Conservation (phyloP, 2,797 vertebrate genomes). For the Falco columbarius region DNA sequence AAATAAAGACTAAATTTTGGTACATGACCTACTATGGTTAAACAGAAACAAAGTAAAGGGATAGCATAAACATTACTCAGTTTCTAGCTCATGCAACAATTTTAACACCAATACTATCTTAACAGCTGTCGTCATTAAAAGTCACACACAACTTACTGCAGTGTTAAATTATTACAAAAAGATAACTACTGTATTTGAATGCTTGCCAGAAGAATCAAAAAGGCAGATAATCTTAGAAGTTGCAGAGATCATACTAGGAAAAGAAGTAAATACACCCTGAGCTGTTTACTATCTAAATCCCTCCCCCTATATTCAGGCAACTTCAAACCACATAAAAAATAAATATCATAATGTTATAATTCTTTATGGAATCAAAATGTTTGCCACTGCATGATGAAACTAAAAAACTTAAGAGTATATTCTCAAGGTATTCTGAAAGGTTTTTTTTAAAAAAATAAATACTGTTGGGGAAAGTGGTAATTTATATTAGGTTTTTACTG, state of each 20-base stretch:
- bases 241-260: background rate
- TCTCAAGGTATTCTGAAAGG: background rate
- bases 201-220: background rate
- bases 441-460: background rate
- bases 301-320: background rate
- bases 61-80: background rate
- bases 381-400: background rate
- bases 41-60: background rate
- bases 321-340: background rate
- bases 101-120: background rate
- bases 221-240: background rate
- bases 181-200: background rate
- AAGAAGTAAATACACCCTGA: background rate
- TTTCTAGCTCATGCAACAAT: background rate
- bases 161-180: background rate
- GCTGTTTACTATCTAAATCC: background rate
- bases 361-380: background rate
- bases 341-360: background rate
- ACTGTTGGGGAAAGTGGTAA: background rate
- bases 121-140: background rate
- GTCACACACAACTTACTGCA: background rate
- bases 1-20: background rate
- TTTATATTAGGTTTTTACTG: background rate
- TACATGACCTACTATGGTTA: accelerated
- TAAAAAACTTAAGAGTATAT: background rate